A percentile compares a stretch with the other conserved stretches of the same genome.
These are phyloP conservation scores for Cantharis flavilabris DNA, from an alignment of 2,888 invertebrate genomes.

Conservation along the genomic window DNA sequence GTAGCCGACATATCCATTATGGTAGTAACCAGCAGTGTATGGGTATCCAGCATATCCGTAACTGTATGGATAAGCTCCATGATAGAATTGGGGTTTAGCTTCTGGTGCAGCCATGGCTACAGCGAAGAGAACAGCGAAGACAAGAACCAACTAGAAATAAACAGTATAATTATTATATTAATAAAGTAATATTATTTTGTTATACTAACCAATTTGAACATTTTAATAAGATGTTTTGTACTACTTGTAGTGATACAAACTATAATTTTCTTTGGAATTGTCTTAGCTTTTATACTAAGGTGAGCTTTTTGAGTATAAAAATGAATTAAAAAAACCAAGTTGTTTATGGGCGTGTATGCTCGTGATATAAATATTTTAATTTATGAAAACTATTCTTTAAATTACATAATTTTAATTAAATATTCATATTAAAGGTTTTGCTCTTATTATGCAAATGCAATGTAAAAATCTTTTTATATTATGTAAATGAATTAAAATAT, in stretches of 20 bases:
- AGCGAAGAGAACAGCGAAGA: slow-evolving; percentile 27
- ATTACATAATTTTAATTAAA: neutral
- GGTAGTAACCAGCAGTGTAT: neutral
- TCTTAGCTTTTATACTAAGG: neutral
- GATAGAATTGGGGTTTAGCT: slow-evolving; percentile 13
- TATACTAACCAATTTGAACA: slow-evolving; percentile 16
- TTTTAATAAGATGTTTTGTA: slow-evolving; percentile 8
- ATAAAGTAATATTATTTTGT: neutral
- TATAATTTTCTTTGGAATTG: neutral
- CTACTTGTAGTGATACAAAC: slow-evolving; percentile 4
- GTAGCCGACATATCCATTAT: neutral
- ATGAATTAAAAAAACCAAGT: neutral
- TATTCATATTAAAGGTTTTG: neutral
- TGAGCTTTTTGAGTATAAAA: neutral
- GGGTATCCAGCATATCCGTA: slow-evolving; percentile 6
- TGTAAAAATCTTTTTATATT: neutral
- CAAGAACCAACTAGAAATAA: slow-evolving; percentile 23
- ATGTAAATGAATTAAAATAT: neutral
- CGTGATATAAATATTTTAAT: neutral
- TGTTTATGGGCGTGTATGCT: neutral
- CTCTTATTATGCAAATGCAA: neutral
- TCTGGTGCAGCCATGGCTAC: slow-evolving; percentile 27
- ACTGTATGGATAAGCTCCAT: slow-evolving; percentile 5
- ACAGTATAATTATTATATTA: neutral
- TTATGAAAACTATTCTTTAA: neutral